Conservation (phyloP, 2,113 vertebrate genomes). For the Sebastes fasciatus region DNA sequence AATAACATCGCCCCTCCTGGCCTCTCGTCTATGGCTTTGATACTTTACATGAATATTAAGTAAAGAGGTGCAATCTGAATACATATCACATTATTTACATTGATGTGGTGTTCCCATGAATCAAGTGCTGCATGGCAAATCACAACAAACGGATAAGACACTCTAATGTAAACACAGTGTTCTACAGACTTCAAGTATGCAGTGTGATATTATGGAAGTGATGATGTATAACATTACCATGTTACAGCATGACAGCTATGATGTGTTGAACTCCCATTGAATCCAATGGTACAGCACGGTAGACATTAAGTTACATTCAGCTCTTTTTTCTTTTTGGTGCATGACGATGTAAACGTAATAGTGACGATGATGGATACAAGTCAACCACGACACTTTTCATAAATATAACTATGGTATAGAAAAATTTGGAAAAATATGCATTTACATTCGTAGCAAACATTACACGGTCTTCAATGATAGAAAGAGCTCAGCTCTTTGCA, state of each 20-base stretch:
- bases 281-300: conserved; percentile 49
- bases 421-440: conserved; percentile 84
- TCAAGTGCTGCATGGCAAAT: conserved; percentile 41
- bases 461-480: conserved; percentile 69
- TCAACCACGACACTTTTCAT: conserved; percentile 73
- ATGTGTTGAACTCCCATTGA: conserved; percentile 37
- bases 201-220: conserved; percentile 49
- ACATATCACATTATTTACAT: conserved; percentile 56
- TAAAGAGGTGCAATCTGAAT: conserved; percentile 58
- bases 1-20: conserved; percentile 38
- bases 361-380: conserved; percentile 56
- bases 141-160: conserved; percentile 62
- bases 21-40: conserved; percentile 68
- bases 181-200: conserved; percentile 65
- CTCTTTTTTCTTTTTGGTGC: conserved; percentile 54
- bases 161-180: conserved; percentile 67
- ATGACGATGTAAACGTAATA: conserved; percentile 68
- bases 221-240: conserved; percentile 48
- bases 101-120: conserved; percentile 32
- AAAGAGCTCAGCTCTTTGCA: conserved; percentile 76
- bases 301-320: conserved; percentile 71
- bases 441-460: conserved; percentile 84
- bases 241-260: conserved; percentile 33
- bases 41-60: conserved; percentile 62
- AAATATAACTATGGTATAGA: conserved; percentile 83